Evolutionary conservation across 92 coral and sea anemone genomes (phyloP).

Genomic region (Heteractis magnifica): DNA sequence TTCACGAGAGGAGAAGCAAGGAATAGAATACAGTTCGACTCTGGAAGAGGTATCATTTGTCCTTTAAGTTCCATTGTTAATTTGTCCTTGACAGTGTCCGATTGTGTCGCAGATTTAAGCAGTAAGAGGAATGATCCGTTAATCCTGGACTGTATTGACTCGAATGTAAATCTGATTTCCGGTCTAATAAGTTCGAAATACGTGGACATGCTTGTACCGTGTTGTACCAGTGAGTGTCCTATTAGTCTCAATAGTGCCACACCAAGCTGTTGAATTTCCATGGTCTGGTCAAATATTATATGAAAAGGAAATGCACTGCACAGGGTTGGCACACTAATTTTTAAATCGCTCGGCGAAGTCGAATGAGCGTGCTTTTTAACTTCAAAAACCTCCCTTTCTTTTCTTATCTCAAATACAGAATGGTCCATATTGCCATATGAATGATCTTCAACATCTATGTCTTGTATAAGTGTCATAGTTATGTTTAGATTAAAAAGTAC

Average conservation of each 20-base stretch:
- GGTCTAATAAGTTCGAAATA: slow-evolving; percentile 73
- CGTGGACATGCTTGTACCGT: slow-evolving; percentile 48
- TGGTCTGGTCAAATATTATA: slow-evolving; percentile 63
- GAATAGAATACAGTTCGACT: slow-evolving; percentile 69
- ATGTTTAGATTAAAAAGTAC: slow-evolving; percentile 37
- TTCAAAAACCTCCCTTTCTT: slow-evolving; percentile 26
- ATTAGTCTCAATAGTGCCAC: slow-evolving; percentile 70
- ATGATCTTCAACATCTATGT: not conserved
- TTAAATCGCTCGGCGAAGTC: slow-evolving; percentile 50
- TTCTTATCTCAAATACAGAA: slow-evolving; percentile 45
- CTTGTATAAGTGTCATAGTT: slow-evolving; percentile 10
- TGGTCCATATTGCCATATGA: slow-evolving; percentile 42
- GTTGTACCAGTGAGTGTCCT: slow-evolving; percentile 50
- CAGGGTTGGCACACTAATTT: slow-evolving; percentile 60
- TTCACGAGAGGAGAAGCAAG: slow-evolving; percentile 84
- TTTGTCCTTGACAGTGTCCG: slow-evolving; percentile 35
- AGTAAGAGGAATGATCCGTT: slow-evolving; percentile 69
- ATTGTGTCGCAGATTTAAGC: slow-evolving; percentile 43
- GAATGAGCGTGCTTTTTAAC: slow-evolving; percentile 33
- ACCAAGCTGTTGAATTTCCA: slow-evolving; percentile 82
- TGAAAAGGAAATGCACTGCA: slow-evolving; percentile 86
- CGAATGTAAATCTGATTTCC: slow-evolving; percentile 51
- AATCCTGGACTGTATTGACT: slow-evolving; percentile 64
- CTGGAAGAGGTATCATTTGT: slow-evolving; percentile 84
- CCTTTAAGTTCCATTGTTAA: slow-evolving; percentile 69